Evolutionary conservation across 1,140 invertebrate genomes (phyloP).

Genomic region (Drosophila melanogaster): Release_6_plus_ISO1_MT NT_033779.5:13845001-13845500

Average conservation of each 20-base stretch:
- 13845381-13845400: slow-evolving; percentile 47
- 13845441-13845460: slow-evolving; percentile 49
- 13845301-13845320: slow-evolving; percentile 78
- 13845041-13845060: slow-evolving; percentile 72
- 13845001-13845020: slow-evolving; percentile 61
- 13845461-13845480: slow-evolving; percentile 12
- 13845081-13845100: slow-evolving; percentile 51
- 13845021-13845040: slow-evolving; percentile 71
- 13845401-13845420: slow-evolving; percentile 40
- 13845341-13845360: slow-evolving; percentile 73
- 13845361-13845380: slow-evolving; percentile 7
- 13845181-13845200: slow-evolving; percentile 56
- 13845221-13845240: slow-evolving; percentile 71
- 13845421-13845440: slow-evolving; percentile 20
- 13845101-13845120: slow-evolving; percentile 71
- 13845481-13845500: slow-evolving; percentile 46
- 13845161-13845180: not conserved
- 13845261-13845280: slow-evolving; percentile 54
- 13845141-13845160: not conserved
- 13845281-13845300: slow-evolving; percentile 67
- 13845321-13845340: slow-evolving; percentile 15
- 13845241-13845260: slow-evolving; percentile 56
- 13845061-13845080: slow-evolving; percentile 80
- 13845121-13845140: slow-evolving; percentile 16
- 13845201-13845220: slow-evolving; percentile 58